Conservation (phyloP, 2,888 invertebrate species). For the Scaptomyza cyrtandrae region DNA sequence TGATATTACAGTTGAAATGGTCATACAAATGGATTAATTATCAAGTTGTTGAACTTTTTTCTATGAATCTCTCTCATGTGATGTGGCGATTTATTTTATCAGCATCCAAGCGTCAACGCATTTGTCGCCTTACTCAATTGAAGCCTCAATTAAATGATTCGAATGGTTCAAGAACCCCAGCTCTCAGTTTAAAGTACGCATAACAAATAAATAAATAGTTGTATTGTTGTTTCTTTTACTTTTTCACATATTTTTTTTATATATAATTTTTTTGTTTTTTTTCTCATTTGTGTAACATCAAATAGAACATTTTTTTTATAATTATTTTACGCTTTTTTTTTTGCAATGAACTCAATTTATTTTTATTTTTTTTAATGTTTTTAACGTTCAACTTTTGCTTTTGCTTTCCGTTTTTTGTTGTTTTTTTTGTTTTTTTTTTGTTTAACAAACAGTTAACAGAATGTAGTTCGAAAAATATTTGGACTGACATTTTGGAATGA, state of each 20-base stretch:
- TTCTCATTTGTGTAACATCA: conserved; percentile 77
- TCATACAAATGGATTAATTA: no score
- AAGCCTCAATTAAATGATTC: conserved; percentile 27
- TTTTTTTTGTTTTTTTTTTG: conserved; percentile 19
- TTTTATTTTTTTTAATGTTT: conserved; percentile 30
- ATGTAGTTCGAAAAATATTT: conserved; percentile 72
- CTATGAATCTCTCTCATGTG: no score
- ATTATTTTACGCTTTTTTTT: conserved; percentile 15
- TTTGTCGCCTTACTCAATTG: conserved; percentile 35
- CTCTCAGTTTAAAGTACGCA: not conserved
- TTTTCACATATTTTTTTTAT: conserved; percentile 35
- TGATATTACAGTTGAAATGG: no score
- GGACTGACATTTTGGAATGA: conserved; percentile 38
- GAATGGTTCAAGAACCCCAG: conserved; percentile 26
- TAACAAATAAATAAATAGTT: conserved; percentile 19
- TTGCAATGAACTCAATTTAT: conserved; percentile 21
- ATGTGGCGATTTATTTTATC: conserved; percentile 41
- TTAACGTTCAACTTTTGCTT: conserved; percentile 8
- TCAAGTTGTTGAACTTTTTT: not conserved
- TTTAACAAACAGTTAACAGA: conserved; percentile 74
- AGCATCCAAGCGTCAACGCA: not conserved
- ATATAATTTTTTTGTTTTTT: conserved; percentile 31
- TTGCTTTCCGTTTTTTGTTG: conserved; percentile 27
- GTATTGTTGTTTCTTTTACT: conserved; percentile 13
- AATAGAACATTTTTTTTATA: conserved; percentile 71